phyloP scores from a whole-genome alignment of 1,140 invertebrate species.

The Caerostris extrusa region DNA sequence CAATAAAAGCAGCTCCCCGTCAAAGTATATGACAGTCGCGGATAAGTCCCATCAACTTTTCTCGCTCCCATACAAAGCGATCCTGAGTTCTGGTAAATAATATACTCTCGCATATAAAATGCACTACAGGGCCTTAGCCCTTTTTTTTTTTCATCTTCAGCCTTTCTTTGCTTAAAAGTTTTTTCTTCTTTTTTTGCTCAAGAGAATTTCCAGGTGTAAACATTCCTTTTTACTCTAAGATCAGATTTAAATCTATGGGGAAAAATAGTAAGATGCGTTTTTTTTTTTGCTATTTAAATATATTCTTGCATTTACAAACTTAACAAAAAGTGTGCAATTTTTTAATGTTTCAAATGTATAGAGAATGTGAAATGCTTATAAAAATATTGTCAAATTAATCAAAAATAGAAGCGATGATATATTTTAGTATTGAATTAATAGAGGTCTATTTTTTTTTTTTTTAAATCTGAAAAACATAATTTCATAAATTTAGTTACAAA shows the following conservation, averaged over 20 bases:
- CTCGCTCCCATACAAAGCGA: constrained; percentile 38
- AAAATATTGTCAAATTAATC: no score
- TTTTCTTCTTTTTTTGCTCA: background rate
- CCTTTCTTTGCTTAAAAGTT: background rate
- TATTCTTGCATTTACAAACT: no score
- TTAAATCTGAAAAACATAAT: no score
- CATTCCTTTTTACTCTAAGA: background rate
- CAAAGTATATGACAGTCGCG: constrained; percentile 27
- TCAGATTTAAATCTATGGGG: background rate
- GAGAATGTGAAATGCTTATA: no score
- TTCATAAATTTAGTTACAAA: no score
- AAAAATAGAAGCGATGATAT: no score
- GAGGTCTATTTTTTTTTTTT: no score
- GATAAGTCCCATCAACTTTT: constrained; percentile 39
- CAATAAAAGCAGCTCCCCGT: constrained; percentile 45
- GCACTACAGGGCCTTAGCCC: background rate
- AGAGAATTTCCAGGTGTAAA: background rate
- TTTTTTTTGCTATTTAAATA: no score
- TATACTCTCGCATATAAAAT: constrained; percentile 12
- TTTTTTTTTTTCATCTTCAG: background rate
- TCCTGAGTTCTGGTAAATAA: constrained; percentile 37
- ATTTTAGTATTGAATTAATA: no score
- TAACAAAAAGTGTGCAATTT: no score
- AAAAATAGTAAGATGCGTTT: background rate
- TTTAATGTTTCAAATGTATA: no score